A percentile compares a stretch with the other conserved stretches of the same genome.
Evolutionary conservation across 2,797 vertebrate genomes (phyloP).

Genomic region (Limnodromus scolopaceus): DNA sequence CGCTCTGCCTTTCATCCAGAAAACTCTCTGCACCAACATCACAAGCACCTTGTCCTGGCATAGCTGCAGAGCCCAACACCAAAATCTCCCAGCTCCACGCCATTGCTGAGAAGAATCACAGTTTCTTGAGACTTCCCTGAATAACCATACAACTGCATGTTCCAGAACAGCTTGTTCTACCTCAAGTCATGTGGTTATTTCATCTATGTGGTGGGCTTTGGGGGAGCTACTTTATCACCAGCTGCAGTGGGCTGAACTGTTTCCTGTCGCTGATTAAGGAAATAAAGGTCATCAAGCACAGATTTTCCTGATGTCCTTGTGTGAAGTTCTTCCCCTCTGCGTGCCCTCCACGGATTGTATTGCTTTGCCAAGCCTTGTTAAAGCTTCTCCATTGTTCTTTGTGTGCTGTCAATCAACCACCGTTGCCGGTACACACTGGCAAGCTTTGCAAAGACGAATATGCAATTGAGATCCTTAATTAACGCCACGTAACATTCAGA

Average conservation of each 20-base stretch:
- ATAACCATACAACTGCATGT: neutral
- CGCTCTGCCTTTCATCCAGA: neutral
- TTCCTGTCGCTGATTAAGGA: constrained; percentile 41
- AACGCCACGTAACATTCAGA: neutral
- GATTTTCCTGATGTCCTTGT: constrained; percentile 1
- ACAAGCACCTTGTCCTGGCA: neutral
- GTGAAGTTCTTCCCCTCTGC: constrained; percentile 1
- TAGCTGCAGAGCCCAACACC: neutral
- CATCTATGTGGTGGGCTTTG: neutral
- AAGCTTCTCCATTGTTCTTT: constrained; percentile 38
- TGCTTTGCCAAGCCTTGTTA: constrained; percentile 31
- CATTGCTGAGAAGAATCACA: neutral
- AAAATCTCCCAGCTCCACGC: neutral
- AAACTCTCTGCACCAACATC: neutral
- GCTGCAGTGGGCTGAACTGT: neutral
- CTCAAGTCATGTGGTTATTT: constrained; percentile 22
- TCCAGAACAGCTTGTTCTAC: constrained; percentile 39
- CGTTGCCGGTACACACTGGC: neutral
- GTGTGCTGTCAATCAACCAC: neutral
- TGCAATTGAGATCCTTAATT: constrained; percentile 44
- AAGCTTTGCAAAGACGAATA: constrained; percentile 39
- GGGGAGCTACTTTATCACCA: constrained; percentile 26
- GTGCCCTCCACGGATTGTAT: neutral
- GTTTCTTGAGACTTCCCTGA: neutral
- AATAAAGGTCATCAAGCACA: neutral